These are phyloP conservation scores for Epirrhoe tristata DNA, from an alignment of 2,888 invertebrate genomes.

Conservation along the genomic window DNA sequence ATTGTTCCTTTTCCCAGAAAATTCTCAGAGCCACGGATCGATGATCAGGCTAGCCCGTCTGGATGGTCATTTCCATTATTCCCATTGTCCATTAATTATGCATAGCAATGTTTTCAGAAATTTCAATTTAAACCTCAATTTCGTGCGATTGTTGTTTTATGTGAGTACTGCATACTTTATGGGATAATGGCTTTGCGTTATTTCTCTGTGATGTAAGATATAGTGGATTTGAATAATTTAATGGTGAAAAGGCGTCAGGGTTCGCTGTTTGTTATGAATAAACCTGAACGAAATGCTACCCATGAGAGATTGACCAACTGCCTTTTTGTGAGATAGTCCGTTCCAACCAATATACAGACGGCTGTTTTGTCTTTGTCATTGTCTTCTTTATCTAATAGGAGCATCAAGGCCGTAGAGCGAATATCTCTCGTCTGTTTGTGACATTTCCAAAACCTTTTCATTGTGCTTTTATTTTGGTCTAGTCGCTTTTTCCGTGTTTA, in stretches of 20 bases:
- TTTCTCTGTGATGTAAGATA: slow-evolving; percentile 13
- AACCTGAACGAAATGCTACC: background rate
- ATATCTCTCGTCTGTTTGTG: background rate
- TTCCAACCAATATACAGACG: background rate
- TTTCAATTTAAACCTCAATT: slow-evolving; percentile 45
- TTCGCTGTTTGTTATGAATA: slow-evolving; percentile 4
- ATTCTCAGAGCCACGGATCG: slow-evolving; percentile 45
- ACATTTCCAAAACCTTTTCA: background rate
- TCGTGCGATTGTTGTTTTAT: slow-evolving; percentile 30
- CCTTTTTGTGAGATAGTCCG: background rate
- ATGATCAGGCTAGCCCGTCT: slow-evolving; percentile 47
- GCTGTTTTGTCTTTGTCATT: background rate
- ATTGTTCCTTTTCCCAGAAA: slow-evolving; percentile 3
- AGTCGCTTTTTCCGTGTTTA: slow-evolving; percentile 14
- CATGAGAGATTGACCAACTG: background rate
- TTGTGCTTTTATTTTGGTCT: background rate
- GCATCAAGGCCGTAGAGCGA: background rate
- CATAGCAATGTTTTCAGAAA: slow-evolving; percentile 52
- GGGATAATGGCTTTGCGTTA: slow-evolving; percentile 16
- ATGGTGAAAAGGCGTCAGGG: slow-evolving; percentile 1
- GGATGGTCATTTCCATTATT: slow-evolving; percentile 54
- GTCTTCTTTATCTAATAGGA: background rate
- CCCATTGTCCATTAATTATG: slow-evolving; percentile 58
- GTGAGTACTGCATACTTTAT: slow-evolving; percentile 13
- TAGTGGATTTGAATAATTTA: slow-evolving; percentile 15